Conservation (phyloP, 2,888 invertebrate genomes). For the Brachyptera putata region DNA sequence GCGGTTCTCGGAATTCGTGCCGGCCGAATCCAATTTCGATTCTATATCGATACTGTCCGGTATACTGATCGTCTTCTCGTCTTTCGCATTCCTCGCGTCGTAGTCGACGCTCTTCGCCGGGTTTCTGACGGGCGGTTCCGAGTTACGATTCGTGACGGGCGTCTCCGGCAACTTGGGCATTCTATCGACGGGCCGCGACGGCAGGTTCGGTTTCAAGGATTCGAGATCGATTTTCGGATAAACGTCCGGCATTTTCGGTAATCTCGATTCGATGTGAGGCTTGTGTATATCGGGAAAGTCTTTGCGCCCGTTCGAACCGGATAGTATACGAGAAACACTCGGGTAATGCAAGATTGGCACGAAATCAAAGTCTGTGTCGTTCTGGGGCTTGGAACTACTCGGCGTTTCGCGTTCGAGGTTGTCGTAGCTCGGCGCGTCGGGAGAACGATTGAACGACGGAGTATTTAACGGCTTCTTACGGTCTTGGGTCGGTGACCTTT, state of each 20-base stretch:
- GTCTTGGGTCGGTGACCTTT: slow-evolving; percentile 25
- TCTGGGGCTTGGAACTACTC: slow-evolving; percentile 36
- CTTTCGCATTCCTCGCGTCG: slow-evolving; percentile 4
- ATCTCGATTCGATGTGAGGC: slow-evolving; percentile 67
- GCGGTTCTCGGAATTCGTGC: slow-evolving; percentile 28
- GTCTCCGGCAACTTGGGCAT: slow-evolving; percentile 12
- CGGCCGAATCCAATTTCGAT: slow-evolving; percentile 6
- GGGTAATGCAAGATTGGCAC: slow-evolving; percentile 71
- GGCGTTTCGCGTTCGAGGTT: slow-evolving; percentile 32
- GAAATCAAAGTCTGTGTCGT: slow-evolving; percentile 50
- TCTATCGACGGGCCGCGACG: slow-evolving; percentile 21
- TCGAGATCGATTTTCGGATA: not conserved
- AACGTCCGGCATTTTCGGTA: slow-evolving; percentile 44
- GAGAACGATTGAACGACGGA: slow-evolving; percentile 32
- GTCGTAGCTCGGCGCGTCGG: slow-evolving; percentile 31
- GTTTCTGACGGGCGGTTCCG: slow-evolving; percentile 21
- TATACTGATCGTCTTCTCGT: not conserved
- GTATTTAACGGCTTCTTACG: slow-evolving; percentile 35
- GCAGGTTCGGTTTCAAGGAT: not conserved
- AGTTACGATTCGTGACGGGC: not conserved
- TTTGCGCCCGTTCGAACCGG: slow-evolving; percentile 79
- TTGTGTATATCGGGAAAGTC: slow-evolving; percentile 55
- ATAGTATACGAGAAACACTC: slow-evolving; percentile 77
- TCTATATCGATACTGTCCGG: slow-evolving; percentile 14
- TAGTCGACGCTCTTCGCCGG: slow-evolving; percentile 15